A percentile compares a stretch with the other conserved stretches of the same genome.
These are phyloP conservation scores for Podiceps cristatus DNA, from an alignment of 2,113 vertebrate species.

Conservation along the genomic window DNA sequence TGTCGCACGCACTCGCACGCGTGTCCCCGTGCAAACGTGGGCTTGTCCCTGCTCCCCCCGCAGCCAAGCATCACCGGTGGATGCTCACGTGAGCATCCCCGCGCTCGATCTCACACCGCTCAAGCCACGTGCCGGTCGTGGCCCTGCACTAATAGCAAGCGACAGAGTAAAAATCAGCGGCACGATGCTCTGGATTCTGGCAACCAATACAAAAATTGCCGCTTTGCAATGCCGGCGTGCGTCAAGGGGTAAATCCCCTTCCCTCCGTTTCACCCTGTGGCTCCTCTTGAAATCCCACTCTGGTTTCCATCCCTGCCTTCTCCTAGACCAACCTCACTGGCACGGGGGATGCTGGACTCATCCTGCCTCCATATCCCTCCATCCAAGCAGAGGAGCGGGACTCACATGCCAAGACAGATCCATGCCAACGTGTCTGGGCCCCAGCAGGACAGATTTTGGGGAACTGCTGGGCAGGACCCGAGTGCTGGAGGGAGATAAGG, in stretches of 20 bases:
- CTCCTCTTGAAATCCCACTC: not conserved
- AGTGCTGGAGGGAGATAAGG: not conserved
- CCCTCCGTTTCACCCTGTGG: not conserved
- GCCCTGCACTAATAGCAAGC: not conserved
- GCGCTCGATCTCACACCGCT: accelerated
- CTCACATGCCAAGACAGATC: not conserved
- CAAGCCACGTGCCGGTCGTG: accelerated
- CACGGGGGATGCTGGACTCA: not conserved
- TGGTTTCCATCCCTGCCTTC: not conserved
- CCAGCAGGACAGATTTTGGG: not conserved
- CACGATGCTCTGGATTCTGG: accelerated
- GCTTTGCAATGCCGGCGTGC: accelerated
- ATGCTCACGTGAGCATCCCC: not conserved
- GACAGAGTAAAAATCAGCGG: not conserved
- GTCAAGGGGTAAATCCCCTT: not conserved
- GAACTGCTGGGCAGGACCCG: not conserved
- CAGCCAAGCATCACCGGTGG: accelerated
- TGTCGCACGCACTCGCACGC: not conserved
- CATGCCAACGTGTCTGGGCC: accelerated
- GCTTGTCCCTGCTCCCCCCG: not conserved
- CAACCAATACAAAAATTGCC: not conserved
- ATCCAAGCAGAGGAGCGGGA: not conserved
- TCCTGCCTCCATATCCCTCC: not conserved
- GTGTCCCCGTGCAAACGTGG: accelerated
- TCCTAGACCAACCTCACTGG: not conserved